Conservation (phyloP, 2,113 vertebrate genomes). For the Xenus cinereus region DNA sequence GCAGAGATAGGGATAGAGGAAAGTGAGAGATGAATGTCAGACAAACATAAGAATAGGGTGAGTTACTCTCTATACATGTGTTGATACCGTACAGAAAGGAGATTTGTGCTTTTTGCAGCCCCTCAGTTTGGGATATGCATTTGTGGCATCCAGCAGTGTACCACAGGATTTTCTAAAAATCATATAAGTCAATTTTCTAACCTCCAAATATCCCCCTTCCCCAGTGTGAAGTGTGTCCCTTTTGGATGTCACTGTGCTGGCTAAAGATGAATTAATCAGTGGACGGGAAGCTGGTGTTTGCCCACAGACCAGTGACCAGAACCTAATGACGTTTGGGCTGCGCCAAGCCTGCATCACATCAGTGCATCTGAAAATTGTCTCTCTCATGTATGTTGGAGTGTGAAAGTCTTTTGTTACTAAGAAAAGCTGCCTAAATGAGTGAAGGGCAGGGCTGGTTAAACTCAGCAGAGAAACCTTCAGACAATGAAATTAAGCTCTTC, state of each 20-base stretch:
- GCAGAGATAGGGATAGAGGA: not conserved
- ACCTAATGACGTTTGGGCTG: not conserved
- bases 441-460: not conserved
- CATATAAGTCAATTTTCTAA: not conserved
- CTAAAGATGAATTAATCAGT: not conserved
- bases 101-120: not conserved
- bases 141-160: not conserved
- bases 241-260: not conserved
- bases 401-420: conserved; percentile 26
- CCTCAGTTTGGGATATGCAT: rapidly evolving
- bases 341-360: not conserved
- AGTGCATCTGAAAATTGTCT: not conserved
- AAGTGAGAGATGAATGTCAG: not conserved
- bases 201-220: not conserved
- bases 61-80: not conserved
- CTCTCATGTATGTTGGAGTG: conserved; percentile 18
- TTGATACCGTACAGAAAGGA: not conserved
- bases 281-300: conserved; percentile 23
- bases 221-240: not conserved
- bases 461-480: not conserved
- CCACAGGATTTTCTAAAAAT: not conserved
- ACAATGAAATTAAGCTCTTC: conserved; percentile 54
- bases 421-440: conserved; percentile 44
- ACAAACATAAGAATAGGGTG: conserved; percentile 14
- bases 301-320: conserved; percentile 24